These are phyloP conservation scores for Tupiocoris notatus DNA, from an alignment of 2,888 invertebrate genomes.

Conservation along the genomic window DNA sequence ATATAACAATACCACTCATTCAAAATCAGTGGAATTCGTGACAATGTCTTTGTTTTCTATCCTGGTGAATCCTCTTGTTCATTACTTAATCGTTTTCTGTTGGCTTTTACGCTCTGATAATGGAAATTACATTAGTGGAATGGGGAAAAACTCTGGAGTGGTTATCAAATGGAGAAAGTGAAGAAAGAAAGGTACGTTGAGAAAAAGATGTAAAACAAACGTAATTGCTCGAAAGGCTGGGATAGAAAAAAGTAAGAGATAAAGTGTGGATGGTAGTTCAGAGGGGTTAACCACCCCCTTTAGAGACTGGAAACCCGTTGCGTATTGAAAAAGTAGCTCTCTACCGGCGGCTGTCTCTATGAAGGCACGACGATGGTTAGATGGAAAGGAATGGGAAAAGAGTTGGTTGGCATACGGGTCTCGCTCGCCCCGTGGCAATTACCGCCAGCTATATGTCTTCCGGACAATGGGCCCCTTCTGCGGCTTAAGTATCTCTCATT, in stretches of 20 bases:
- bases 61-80: no score
- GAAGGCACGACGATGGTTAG: no score
- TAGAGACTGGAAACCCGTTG: neutral
- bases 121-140: neutral
- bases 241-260: slow-evolving; percentile 8
- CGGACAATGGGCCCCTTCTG: slow-evolving; percentile 7
- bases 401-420: slow-evolving; percentile 7
- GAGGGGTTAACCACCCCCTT: slow-evolving; percentile 13
- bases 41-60: no score
- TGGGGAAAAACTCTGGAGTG: neutral
- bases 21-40: no score
- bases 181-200: neutral
- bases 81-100: no score
- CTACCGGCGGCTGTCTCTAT: neutral
- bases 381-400: neutral
- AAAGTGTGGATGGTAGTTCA: slow-evolving; percentile 12
- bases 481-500: slow-evolving; percentile 19
- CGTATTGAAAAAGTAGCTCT: slow-evolving; percentile 24
- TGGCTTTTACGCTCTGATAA: neutral
- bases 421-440: slow-evolving; percentile 1
- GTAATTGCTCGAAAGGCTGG: slow-evolving; percentile 12
- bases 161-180: neutral
- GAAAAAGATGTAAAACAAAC: slow-evolving; percentile 10
- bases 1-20: no score
- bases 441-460: slow-evolving; percentile 23